Base-by-base conservation (phyloP, 2,888 invertebrate genomes). In the Agapostemon virescens region DNA sequence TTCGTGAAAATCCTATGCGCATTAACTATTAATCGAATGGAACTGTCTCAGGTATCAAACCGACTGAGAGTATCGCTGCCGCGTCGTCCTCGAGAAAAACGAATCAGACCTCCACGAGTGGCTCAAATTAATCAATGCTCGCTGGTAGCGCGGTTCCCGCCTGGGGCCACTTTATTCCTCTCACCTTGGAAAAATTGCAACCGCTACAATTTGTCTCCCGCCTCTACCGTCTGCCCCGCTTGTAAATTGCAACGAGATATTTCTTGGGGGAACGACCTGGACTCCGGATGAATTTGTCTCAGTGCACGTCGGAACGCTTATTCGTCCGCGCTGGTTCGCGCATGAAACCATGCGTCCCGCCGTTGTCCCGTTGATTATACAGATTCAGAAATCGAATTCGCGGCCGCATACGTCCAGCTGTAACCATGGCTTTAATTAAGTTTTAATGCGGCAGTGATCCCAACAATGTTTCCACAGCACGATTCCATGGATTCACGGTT, bases 61-160 rank as follows among this genome's bases (percentile, higher is more conserved):
- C 15, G n/a, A 2, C 2, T 2, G 26, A 23, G 64, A 20, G 38
- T 33, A 58, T 33, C 61, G 33, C 13, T n/a, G n/a, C 61, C 33
- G 33, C 17, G 2, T 26, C 23, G 33, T 69, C 26, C 55, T 20
- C 52, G 55, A 58, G 55, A 26, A 30, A 33, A 40, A 40, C 70
- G 33, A 75, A 38, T 64, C 75, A 52, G 67, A 42, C 55, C 45
- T n/a, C 23, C 36, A 42, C 63, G 74, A 81, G 66, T 64, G 64
- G 23, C 40, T 52, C 61, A 55, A 81, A 83, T 84, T 84, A 84
- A 84, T 84, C 84, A 84, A 81, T 75, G 81, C 81, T 77, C 45
- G 58, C 64, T 69, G 58, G 63, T 49, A 71, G 67, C 75, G 55
- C 58, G 70, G 68, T 40, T 67, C 40, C 33, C 58, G 26, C 73